These are phyloP conservation scores for Hirtodrosophila histrioides DNA, from an alignment of 2,888 invertebrate species.

Conservation along the genomic window DNA sequence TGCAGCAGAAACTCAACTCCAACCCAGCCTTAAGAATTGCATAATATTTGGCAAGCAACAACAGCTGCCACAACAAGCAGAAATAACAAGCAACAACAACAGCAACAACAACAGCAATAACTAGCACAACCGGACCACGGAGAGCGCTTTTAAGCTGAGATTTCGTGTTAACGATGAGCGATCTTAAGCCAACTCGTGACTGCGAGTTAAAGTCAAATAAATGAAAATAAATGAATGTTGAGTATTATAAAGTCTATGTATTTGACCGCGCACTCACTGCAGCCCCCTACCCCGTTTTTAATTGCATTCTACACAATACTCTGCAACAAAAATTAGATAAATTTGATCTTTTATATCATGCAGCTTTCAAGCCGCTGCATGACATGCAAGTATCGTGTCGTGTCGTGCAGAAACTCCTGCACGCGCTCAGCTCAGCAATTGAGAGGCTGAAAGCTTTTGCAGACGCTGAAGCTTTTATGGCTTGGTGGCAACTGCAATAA, in stretches of 20 bases:
- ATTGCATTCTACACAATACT: too few species aligned
- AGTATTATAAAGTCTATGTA: too few species aligned
- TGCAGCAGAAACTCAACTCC: slow-evolving; percentile 25
- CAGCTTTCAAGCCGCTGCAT: too few species aligned
- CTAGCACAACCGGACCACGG: slow-evolving; percentile 38
- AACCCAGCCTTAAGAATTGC: slow-evolving; percentile 54
- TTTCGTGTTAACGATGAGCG: slow-evolving; percentile 34
- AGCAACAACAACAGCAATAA: slow-evolving; percentile 28
- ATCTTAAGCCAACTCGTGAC: slow-evolving; percentile 15
- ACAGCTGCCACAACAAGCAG: slow-evolving; percentile 39
- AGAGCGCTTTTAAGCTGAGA: background rate
- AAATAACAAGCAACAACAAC: slow-evolving; percentile 19
- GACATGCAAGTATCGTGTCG: background rate
- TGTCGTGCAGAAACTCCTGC: background rate
- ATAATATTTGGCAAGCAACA: slow-evolving; percentile 66
- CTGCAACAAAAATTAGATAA: too few species aligned
- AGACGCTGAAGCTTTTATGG: slow-evolving; percentile 5
- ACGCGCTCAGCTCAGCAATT: slow-evolving; percentile 1
- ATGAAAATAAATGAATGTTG: too few species aligned
- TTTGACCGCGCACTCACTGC: too few species aligned
- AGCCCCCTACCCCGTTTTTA: too few species aligned
- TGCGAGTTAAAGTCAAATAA: background rate
- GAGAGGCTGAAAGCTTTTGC: slow-evolving; percentile 25
- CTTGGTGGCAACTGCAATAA: slow-evolving; percentile 45
- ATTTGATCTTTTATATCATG: too few species aligned